Base-by-base conservation (phyloP, 2,888 invertebrate genomes). In the Panzeria rudis region DNA sequence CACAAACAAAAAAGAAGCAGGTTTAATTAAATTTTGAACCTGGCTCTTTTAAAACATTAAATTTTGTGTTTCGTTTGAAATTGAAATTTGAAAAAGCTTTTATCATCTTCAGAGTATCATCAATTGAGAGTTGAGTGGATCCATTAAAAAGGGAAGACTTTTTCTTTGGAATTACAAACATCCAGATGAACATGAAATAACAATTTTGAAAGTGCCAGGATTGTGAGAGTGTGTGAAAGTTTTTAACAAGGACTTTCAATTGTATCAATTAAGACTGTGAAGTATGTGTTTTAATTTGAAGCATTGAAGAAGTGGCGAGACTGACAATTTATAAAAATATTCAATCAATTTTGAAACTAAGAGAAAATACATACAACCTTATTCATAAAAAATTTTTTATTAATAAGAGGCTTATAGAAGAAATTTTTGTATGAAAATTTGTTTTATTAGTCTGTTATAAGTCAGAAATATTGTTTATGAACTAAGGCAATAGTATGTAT, bases 11-110 rank as follows among this genome's bases (percentile, higher is more conserved):
- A 72, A n/a, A n/a, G n/a, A n/a, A 77, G 29, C 25, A 44, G 78
- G 56, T 85, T 85, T 85, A 85, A 85, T 85, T 82, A 85, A 85
- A 85, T 85, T 85, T 82, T 54, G 69, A 85, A 82, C 64, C 72
- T 15, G 75, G 32, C 73, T 78, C 62, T 82, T 44, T 64, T 83
- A 77, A 82, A 82, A 71, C 38, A 66, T 79, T 75, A 79, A 75
- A 79, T 62, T 83, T 69, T 71, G 59, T 56, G 41, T 71, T 72
- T 59, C 66, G 66, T 80, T 75, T 80, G 75, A 47, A 66, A 72
- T 69, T 75, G 50, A 71, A 76, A 82, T 71, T 71, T 64, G 44
- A 56, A 83, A 83, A 72, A 23, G 71, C 62, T 77, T 77, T 77
- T 77, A 71, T 64, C 41, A 23, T 50, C 50, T 4, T 25, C 38